Evolutionary conservation across 2,797 vertebrate genomes (phyloP), one percentile per base, ranked within the genome.

Genomic region (Peromyscus aztecus): DNA sequence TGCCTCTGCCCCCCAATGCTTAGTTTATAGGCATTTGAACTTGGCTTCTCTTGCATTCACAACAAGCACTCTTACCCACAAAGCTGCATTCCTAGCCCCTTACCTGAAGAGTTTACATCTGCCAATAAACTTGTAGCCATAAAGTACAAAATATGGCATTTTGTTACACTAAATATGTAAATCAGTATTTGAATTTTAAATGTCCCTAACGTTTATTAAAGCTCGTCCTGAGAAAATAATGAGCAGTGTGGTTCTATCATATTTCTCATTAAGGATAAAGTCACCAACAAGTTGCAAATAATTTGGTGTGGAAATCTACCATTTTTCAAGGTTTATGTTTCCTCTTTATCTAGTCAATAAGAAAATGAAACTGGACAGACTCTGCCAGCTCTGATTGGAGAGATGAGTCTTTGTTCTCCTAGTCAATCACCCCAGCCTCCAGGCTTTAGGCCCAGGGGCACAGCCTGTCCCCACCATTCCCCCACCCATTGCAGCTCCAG

Each of bases 151-250:
- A 94, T 83, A 87, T 94, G 71, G 46, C 2, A 61, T 94, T 96
- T 89, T 93, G 81, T 95, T 95, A 97, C 52, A 86, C 24, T 94
- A 27, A 90, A 84, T 85, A 89, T 96, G n/a, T 94, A 84, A 91
- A 94, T 90, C 88, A 77, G 23, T 73, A n/a, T 87, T 84, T 43
- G 71, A 46, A 55, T 94, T 96, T 89, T 67, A 1, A 77, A 91
- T 96, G 65, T 91, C 21, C 65, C 34, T 40, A 85, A 88, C 89
- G 9, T 27, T 46, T 43, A 67, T 90, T 81, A 87, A 91, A 63
- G 21, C n/a, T 91, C 43, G 86, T 96, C 46, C 59, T 81, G 52
- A 52, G 80, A 94, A 93, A 94, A 93, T 78, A 87, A 40, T 65
- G 17, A 94, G 61, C 55, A 94, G 67, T 93, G 29, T 82, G n/a